These are phyloP conservation scores for Tragelaphus oryx DNA, from an alignment of 2,797 vertebrate species.

Conservation along the genomic window DNA sequence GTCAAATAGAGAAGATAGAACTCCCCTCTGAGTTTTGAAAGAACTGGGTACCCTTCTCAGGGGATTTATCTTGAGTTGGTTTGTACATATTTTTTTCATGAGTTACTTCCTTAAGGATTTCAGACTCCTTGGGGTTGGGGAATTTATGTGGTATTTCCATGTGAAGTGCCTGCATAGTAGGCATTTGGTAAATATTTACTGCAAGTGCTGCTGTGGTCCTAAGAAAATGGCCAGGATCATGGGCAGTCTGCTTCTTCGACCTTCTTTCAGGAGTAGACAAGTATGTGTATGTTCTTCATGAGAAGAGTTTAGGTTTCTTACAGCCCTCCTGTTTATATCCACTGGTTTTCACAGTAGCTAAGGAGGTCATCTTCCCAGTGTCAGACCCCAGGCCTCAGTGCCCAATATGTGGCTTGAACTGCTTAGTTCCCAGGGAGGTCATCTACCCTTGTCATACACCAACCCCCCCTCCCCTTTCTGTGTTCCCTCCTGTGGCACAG, in stretches of 20 bases:
- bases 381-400: not conserved
- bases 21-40: not conserved
- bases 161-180: not conserved
- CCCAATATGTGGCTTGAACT: not conserved
- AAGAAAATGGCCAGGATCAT: not conserved
- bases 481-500: not conserved
- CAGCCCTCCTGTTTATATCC: not conserved
- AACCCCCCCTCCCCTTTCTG: not conserved
- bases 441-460: not conserved
- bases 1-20: not conserved
- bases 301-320: not conserved
- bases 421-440: not conserved
- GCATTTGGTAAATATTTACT: not conserved
- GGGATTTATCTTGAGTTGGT: not conserved
- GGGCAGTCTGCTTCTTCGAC: not conserved
- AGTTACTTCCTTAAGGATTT: not conserved
- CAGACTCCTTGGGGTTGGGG: not conserved
- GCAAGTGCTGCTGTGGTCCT: not conserved
- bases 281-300: no score
- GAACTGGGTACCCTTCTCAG: not conserved
- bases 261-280: not conserved
- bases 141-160: not conserved
- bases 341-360: not conserved
- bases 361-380: not conserved
- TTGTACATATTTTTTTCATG: constrained; percentile 2